Evolutionary conservation across 1,140 invertebrate species (phyloP).

Genomic region (Zeugodacus cucurbitae): DNA sequence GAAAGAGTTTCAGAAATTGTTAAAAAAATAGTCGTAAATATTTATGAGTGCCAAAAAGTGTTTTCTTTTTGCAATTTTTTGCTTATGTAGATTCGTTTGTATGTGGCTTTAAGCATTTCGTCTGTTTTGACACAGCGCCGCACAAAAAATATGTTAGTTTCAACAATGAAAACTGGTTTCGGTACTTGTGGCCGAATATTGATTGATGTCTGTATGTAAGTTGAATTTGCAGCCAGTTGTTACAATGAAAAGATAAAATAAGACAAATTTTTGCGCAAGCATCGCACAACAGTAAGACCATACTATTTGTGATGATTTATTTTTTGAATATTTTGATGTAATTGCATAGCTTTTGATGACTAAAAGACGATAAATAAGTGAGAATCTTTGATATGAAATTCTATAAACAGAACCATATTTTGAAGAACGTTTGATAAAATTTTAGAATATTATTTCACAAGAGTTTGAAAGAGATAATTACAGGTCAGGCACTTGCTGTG

Average conservation of each 20-base stretch:
- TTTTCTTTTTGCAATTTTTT: not conserved
- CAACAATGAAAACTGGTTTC: slow-evolving; percentile 4
- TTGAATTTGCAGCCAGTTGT: not conserved
- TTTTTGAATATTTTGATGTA: not conserved
- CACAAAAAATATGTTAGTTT: not conserved
- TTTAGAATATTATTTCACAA: not conserved
- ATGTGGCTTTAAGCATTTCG: not conserved
- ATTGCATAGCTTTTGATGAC: not conserved
- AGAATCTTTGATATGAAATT: no score
- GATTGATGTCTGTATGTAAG: not conserved
- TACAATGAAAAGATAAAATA: not conserved
- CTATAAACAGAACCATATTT: not conserved
- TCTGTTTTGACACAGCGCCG: not conserved
- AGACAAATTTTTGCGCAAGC: not conserved
- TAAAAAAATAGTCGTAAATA: not conserved
- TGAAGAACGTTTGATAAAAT: not conserved
- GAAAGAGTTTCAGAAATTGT: not conserved
- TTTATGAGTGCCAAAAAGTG: not conserved
- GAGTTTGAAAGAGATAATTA: no score
- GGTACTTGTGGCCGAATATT: not conserved
- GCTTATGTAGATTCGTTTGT: not conserved
- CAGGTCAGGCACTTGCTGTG: fast-evolving
- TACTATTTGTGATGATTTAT: not conserved
- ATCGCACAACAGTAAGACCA: not conserved
- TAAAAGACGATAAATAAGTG: not conserved